These are phyloP conservation scores for Tetramorium simillimum DNA, from an alignment of 1,140 invertebrate species.

Conservation along the genomic window DNA sequence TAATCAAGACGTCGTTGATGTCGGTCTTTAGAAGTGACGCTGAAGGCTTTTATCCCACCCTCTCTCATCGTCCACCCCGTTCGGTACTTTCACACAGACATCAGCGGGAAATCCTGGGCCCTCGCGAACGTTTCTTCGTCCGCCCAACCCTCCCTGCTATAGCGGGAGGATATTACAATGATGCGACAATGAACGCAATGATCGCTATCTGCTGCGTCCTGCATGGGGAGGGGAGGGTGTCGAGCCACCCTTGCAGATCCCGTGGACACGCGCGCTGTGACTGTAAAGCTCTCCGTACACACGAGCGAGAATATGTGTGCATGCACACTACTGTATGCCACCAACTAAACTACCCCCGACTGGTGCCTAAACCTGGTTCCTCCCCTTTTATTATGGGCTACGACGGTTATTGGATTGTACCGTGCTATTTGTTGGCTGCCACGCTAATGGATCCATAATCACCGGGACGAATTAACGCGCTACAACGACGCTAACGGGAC, in stretches of 20 bases:
- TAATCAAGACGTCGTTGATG: slow-evolving; percentile 66
- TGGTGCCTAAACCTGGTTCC: slow-evolving; percentile 79
- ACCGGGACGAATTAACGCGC: slow-evolving; percentile 79
- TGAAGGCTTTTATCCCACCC: slow-evolving; percentile 80
- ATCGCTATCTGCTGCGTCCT: slow-evolving; percentile 77
- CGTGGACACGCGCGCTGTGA: not conserved
- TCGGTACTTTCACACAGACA: slow-evolving; percentile 63
- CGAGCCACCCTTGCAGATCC: slow-evolving; percentile 33
- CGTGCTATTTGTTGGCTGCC: slow-evolving; percentile 82
- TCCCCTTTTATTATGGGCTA: slow-evolving; percentile 80
- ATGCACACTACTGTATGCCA: slow-evolving; percentile 31
- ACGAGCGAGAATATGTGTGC: not conserved
- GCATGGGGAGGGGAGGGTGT: slow-evolving; percentile 54
- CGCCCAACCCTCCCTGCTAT: slow-evolving; percentile 5
- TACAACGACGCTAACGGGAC: slow-evolving; percentile 57
- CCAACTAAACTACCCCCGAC: slow-evolving; percentile 81
- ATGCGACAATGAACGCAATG: slow-evolving; percentile 82
- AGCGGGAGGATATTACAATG: slow-evolving; percentile 75
- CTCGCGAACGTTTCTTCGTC: slow-evolving; percentile 45
- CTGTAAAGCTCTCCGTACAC: not conserved
- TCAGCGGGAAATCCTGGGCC: slow-evolving; percentile 59
- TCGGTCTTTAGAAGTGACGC: slow-evolving; percentile 76
- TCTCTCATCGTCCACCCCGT: slow-evolving; percentile 72
- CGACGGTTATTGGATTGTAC: slow-evolving; percentile 83
- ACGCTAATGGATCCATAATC: slow-evolving; percentile 84